A percentile compares a stretch with the other conserved stretches of the same genome.
Evolutionary conservation across 2,113 vertebrate genomes (phyloP).

Genomic region (Campylomormyrus tamandua): DNA sequence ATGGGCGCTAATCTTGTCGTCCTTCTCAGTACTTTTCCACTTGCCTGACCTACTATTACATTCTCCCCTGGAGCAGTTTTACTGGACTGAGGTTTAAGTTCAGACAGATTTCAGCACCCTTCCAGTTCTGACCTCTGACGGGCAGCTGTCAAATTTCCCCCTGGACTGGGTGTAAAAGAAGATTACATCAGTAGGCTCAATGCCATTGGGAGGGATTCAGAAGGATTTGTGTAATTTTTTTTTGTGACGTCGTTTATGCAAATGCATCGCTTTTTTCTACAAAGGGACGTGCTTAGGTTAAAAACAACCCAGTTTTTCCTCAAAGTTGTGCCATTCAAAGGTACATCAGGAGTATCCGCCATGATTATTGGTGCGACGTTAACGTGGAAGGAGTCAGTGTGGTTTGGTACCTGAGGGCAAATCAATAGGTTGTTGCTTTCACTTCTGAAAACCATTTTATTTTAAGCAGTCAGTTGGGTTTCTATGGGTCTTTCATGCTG

Average conservation of each 20-base stretch:
- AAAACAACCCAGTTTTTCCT: background rate
- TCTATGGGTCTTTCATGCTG: background rate
- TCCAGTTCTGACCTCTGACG: background rate
- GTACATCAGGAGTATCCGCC: background rate
- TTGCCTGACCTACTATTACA: background rate
- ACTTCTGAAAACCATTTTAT: background rate
- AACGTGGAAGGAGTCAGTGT: background rate
- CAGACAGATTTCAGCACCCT: background rate
- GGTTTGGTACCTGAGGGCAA: background rate
- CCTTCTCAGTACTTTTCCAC: background rate
- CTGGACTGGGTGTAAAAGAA: background rate
- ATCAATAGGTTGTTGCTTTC: background rate
- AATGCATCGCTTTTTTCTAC: background rate
- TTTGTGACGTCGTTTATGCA: background rate
- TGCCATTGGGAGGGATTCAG: background rate
- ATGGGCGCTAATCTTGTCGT: background rate
- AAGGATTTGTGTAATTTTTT: background rate
- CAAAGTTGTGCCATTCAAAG: background rate
- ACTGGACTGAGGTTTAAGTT: background rate
- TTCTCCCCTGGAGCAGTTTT: background rate
- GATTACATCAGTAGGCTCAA: background rate
- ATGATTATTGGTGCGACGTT: background rate
- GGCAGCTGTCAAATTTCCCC: background rate
- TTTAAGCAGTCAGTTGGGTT: background rate
- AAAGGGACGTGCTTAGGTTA: background rate